Evolutionary conservation across 2,113 vertebrate genomes (phyloP), one percentile per base, ranked within the genome.

Genomic region (Ramphastos sulfuratus): DNA sequence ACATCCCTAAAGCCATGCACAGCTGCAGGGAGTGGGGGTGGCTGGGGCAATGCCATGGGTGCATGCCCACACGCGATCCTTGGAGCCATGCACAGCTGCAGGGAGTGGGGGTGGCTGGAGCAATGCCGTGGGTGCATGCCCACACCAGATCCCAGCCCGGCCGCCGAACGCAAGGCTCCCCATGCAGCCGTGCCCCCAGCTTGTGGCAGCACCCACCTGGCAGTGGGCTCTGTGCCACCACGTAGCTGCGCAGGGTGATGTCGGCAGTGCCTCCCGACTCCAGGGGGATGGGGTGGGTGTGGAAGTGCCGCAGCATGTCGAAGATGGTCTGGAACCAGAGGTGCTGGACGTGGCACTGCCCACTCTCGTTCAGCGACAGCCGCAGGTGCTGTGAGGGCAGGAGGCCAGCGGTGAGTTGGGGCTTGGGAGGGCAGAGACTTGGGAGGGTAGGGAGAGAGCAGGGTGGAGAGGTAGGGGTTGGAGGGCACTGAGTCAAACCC

Each of bases 251-350:
- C 7, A 99, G 97, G 21, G 99, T 99, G 98, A 99, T 99, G 97
- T 99, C 99, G 0, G 99, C 99, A 0, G 99, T 98, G 16, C 99
- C 99, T 3, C 99, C 99, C 0, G 99, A 99, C 96, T 99, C 99
- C 24, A 99, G 97, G 1, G 99, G 99, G 89, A 99, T 99, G 56
- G 99, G 99, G 61, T 99, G 99, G 1, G 98, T 97, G 93, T 99
- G 99, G 97, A 99, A 99, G 95, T 99, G 99, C n/a, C 98, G 97
- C 77, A 99, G 94, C 99, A 99, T 99, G 96, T 99, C 99, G 1
- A 98, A 98, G 87, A 99, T 98, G 5, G 98, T 99, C 98, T 99
- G 99, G 97, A 99, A 99, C 99, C 99, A 99, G 95, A 99, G 98
- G 95, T 99, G 99, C 94, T 99, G 99, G 23, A 99, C 99, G 11